phyloP scores from a whole-genome alignment of 2,888 invertebrate genomes.

The Conus canariensis region DNA sequence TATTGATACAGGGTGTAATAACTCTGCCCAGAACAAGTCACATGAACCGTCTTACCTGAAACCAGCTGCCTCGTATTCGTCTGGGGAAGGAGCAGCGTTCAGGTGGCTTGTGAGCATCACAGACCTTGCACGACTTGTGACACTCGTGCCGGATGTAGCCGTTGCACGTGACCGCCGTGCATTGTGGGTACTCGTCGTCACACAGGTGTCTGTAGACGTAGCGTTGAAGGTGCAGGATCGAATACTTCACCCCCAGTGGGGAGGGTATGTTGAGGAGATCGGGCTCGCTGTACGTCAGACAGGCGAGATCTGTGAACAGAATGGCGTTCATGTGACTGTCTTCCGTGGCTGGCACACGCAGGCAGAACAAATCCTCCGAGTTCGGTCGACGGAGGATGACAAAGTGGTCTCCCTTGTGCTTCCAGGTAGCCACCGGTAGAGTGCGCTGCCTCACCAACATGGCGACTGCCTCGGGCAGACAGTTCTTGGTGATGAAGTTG shows the following conservation, averaged over 20 bases:
- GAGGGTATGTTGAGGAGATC: not conserved
- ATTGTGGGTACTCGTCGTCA: conserved; percentile 68
- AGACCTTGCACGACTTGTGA: conserved; percentile 67
- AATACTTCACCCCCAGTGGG: conserved; percentile 46
- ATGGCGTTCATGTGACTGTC: conserved; percentile 42
- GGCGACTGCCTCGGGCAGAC: conserved; percentile 54
- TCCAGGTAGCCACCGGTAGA: conserved; percentile 65
- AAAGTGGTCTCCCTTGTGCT: conserved; percentile 59
- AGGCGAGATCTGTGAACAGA: conserved; percentile 63
- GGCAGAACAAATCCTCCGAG: conserved; percentile 60
- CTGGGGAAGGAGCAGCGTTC: conserved; percentile 63
- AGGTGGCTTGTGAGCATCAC: conserved; percentile 57
- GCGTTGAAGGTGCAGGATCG: conserved; percentile 60
- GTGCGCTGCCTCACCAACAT: conserved; percentile 63
- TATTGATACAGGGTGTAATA: no score
- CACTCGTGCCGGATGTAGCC: conserved; percentile 62
- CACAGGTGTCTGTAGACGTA: conserved; percentile 60
- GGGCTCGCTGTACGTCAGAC: conserved; percentile 39
- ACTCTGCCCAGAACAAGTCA: no score
- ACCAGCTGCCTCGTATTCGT: conserved; percentile 60
- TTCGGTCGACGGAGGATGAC: conserved; percentile 57
- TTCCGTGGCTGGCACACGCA: conserved; percentile 57
- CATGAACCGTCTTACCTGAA: conserved; percentile 48
- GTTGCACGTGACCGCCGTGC: conserved; percentile 61
- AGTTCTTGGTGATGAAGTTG: conserved; percentile 63